Percentiles rank a stretch among this genome's conserved stretches.
phyloP scores from a whole-genome alignment of 2,888 invertebrate genomes.

The Hetaerina titia region DNA sequence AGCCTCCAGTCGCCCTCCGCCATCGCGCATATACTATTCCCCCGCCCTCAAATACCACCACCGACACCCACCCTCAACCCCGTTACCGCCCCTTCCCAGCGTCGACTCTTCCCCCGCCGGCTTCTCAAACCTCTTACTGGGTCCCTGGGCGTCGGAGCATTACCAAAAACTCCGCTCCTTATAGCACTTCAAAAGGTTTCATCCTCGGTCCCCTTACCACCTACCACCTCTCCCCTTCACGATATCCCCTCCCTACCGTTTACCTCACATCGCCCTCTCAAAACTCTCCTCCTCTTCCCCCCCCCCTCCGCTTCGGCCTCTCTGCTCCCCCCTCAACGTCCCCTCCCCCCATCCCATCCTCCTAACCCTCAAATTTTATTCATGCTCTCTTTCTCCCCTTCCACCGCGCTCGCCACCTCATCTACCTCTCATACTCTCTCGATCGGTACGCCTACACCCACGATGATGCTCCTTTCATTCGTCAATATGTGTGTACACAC shows the following conservation, averaged over 20 bases:
- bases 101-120: neutral
- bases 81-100: neutral
- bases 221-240: neutral
- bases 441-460: neutral
- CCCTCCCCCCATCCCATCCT: neutral
- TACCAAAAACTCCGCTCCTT: conserved; percentile 37
- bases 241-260: neutral
- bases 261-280: neutral
- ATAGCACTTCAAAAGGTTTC: conserved; percentile 37
- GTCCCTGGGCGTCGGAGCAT: conserved; percentile 16
- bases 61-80: neutral
- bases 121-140: conserved; percentile 4
- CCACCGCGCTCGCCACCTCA: neutral
- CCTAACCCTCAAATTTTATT: neutral
- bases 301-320: neutral
- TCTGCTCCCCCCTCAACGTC: neutral
- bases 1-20: too few species aligned
- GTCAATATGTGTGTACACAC: neutral
- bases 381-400: neutral
- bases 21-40: too few species aligned
- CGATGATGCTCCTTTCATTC: neutral
- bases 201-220: neutral
- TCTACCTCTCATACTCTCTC: neutral
- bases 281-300: neutral
- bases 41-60: neutral